Conservation (phyloP, 2,113 vertebrate species). For the Seriola rivoliana region DNA sequence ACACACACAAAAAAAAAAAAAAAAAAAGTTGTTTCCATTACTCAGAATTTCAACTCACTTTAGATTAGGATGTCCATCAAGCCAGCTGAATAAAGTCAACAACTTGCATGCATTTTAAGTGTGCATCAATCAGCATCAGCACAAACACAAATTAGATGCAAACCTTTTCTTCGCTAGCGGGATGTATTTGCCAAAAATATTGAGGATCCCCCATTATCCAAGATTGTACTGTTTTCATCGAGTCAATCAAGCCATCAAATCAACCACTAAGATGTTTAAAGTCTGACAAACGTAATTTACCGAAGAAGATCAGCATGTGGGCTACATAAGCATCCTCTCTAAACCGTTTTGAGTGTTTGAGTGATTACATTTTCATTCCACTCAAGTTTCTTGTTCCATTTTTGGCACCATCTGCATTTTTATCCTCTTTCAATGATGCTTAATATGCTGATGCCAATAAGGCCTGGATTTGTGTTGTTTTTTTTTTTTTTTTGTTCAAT, state of each 20-base stretch:
- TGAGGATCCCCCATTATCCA: slow-evolving; percentile 52
- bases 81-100: slow-evolving; percentile 34
- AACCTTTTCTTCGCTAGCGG: slow-evolving; percentile 14
- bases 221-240: slow-evolving; percentile 70
- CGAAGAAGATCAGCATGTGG: slow-evolving; percentile 68
- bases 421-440: slow-evolving; percentile 51
- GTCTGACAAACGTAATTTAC: slow-evolving; percentile 72
- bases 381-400: slow-evolving; percentile 68
- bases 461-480: slow-evolving; percentile 75
- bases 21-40: neutral
- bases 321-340: slow-evolving; percentile 71
- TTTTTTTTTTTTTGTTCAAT: slow-evolving; percentile 60
- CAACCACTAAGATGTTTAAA: slow-evolving; percentile 72
- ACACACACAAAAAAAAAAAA: too few relatives aligned
- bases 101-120: slow-evolving; percentile 29
- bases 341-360: slow-evolving; percentile 67
- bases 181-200: slow-evolving; percentile 57
- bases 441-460: slow-evolving; percentile 78
- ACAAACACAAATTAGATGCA: slow-evolving; percentile 39
- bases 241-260: slow-evolving; percentile 81
- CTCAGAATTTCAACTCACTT: slow-evolving; percentile 22
- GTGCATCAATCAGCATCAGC: slow-evolving; percentile 62
- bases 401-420: slow-evolving; percentile 73
- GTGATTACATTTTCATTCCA: slow-evolving; percentile 79
- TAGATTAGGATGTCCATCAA: slow-evolving; percentile 18